A percentile compares a stretch with the other conserved stretches of the same genome.
phyloP scores from a whole-genome alignment of 2,113 vertebrate species.

The Acanthochromis polyacanthus region DNA sequence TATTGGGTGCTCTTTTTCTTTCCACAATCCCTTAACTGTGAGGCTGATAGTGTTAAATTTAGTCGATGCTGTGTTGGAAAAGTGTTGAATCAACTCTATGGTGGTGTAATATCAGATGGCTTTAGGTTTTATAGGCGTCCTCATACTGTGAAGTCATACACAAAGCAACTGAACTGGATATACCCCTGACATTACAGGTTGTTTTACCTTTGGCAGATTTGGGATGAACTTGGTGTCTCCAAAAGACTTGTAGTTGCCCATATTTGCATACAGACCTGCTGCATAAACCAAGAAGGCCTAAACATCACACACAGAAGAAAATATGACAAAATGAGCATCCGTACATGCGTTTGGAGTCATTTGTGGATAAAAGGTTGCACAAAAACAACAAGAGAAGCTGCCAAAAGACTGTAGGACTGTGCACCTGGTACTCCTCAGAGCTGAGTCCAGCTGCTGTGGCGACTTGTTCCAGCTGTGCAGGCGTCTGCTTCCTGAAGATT shows the following conservation, averaged over 20 bases:
- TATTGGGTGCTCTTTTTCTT: background rate
- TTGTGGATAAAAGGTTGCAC: background rate
- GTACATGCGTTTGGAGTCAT: background rate
- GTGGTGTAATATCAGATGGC: no score
- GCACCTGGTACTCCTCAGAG: conserved; percentile 91
- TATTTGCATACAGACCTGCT: conserved; percentile 93
- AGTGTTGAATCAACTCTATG: no score
- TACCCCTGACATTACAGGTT: background rate
- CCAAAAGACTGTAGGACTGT: background rate
- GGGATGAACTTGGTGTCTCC: conserved; percentile 95
- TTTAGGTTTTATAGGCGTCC: background rate
- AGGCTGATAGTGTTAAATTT: background rate
- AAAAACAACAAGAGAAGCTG: background rate
- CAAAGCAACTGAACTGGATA: background rate
- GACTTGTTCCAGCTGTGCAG: conserved; percentile 82
- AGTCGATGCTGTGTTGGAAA: background rate
- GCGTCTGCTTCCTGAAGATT: conserved; percentile 88
- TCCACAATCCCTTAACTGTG: background rate
- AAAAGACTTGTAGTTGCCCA: conserved; percentile 97
- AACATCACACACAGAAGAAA: conserved; percentile 9
- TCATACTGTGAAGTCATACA: background rate
- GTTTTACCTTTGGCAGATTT: conserved; percentile 89
- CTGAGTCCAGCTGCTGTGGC: conserved; percentile 86
- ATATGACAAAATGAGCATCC: background rate
- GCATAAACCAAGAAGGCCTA: conserved; percentile 93